Evolutionary conservation across 2,888 invertebrate genomes (phyloP), one percentile per base, ranked within the genome.

Genomic region (Ophioninae sp.): DNA sequence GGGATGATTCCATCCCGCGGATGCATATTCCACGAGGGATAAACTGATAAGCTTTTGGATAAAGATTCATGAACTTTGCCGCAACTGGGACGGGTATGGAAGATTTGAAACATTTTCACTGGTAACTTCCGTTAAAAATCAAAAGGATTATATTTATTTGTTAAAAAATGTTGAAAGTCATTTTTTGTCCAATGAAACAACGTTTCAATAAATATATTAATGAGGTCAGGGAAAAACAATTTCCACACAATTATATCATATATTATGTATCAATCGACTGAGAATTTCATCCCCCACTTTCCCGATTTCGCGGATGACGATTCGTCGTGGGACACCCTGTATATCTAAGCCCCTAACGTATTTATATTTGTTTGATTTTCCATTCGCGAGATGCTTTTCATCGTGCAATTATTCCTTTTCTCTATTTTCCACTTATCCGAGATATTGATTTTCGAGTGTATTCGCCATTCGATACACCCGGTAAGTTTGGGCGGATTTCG

Each of bases 1-100:
- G 50, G 44, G 39, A 39, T 67, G 69, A 56, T 77, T 64, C 72
- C 50, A 13, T 57, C 64, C 17, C 23, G n/a, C 39, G 72, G 41
- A 76, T 41, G 68, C 68, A 37, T 57, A 39, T 37, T 70, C 30
- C 7, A 30, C 30, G 56, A 37, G 30, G 41, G n/a, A 61, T 59
- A 73, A 73, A 41, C 41, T 39, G 23, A 17, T 44, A 5, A 30
- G 62, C 17, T 37, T 17, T 57, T 20, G 39, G 41, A 70, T 62
- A 44, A 44, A 61, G 73, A 44, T 73, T 62, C 17, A 73, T 50
- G 72, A 61, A 41, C 41, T 61, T 23, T 8, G 6, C n/a, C 2
- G 20, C n/a, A 2, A 20, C 56, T 5, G 13, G 59, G 20, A 21
- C 8, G 21, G 10, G 59, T 2, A 21, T 10, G 20, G 6, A 59